Evolutionary conservation across 1,140 invertebrate species (phyloP).

Genomic region (Bombus picipes): DNA sequence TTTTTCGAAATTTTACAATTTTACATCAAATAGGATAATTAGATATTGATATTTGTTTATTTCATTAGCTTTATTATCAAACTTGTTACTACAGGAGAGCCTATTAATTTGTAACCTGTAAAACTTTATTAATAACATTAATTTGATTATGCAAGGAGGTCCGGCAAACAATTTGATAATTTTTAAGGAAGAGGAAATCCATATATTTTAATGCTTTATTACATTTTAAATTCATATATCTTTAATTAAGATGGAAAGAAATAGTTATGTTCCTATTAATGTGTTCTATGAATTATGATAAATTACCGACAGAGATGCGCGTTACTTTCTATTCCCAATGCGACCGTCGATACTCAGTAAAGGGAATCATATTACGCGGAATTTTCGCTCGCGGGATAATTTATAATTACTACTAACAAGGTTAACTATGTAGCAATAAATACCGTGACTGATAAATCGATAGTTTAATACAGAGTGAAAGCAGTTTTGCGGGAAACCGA

Average conservation of each 20-base stretch:
- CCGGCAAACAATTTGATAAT: not conserved
- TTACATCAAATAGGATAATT: no score
- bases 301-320: not conserved
- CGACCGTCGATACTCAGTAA: no score
- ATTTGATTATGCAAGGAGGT: not conserved
- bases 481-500: not conserved
- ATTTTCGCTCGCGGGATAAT: not conserved
- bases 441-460: not conserved
- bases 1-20: no score
- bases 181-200: not conserved
- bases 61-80: not conserved
- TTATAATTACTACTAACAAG: not conserved
- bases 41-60: not conserved
- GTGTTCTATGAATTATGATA: not conserved
- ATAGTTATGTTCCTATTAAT: not conserved
- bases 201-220: not conserved
- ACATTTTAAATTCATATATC: not conserved
- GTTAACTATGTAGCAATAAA: not conserved
- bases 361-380: not conserved
- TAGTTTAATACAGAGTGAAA: not conserved
- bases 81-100: not conserved
- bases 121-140: not conserved
- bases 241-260: not conserved
- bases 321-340: not conserved
- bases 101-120: not conserved